Evolutionary conservation across 2,888 invertebrate species (phyloP).

Genomic region (Thecocarcelia acutangulata): DNA sequence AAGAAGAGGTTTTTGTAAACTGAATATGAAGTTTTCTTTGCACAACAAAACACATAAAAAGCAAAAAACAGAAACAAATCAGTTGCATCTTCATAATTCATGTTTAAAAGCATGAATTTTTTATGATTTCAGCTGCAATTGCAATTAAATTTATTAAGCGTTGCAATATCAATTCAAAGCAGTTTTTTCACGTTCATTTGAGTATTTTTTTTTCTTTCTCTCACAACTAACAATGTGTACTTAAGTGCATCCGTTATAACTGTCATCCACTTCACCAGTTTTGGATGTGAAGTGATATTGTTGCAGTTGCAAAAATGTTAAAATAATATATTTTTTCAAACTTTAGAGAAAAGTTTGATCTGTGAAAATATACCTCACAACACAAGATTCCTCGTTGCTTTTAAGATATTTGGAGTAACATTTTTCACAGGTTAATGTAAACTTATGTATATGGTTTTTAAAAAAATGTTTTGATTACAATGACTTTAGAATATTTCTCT

Average conservation of each 20-base stretch:
- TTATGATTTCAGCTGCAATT: conserved; percentile 62
- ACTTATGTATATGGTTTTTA: no score
- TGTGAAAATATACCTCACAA: no score
- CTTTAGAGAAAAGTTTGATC: neutral
- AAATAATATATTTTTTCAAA: conserved; percentile 6
- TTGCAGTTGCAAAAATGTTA: conserved; percentile 2
- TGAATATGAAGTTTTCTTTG: conserved; percentile 61
- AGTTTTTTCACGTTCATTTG: conserved; percentile 14
- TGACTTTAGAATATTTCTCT: no score
- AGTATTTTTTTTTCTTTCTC: neutral
- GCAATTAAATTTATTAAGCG: conserved; percentile 66
- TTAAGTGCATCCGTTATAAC: conserved; percentile 76
- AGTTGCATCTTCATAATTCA: conserved; percentile 34
- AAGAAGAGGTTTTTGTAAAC: neutral
- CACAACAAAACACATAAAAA: neutral
- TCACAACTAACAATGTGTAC: neutral
- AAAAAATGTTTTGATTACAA: no score
- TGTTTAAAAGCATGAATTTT: conserved; percentile 6
- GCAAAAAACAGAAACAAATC: no score
- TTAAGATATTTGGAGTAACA: neutral
- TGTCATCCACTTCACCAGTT: conserved; percentile 71
- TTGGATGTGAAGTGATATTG: conserved; percentile 31
- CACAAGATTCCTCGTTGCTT: no score
- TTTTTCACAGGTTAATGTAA: neutral
- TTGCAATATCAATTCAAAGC: conserved; percentile 25